Conservation (phyloP, 2,888 invertebrate genomes). For the Cotesia congregata region DNA sequence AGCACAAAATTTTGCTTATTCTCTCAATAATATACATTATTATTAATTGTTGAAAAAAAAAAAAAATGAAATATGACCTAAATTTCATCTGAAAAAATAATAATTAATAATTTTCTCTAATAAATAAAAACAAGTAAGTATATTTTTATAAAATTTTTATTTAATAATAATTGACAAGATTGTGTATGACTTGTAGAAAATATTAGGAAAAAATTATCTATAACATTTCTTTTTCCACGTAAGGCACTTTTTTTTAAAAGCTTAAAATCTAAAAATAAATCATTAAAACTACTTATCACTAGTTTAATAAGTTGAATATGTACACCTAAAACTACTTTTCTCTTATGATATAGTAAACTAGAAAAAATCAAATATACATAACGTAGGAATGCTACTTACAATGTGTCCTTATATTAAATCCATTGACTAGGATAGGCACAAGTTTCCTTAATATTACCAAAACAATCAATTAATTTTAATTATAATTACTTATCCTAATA, state of each 20-base stretch:
- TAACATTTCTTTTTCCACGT: conserved; percentile 26
- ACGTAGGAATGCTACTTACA: conserved; percentile 64
- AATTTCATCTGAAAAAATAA: too few relatives aligned
- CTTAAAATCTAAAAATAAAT: conserved; percentile 43
- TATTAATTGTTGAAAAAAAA: too few relatives aligned
- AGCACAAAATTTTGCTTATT: not conserved
- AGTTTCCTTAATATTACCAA: conserved; percentile 9
- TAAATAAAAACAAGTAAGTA: not conserved
- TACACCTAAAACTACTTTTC: conserved; percentile 19
- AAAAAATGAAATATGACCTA: too few relatives aligned
- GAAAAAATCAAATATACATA: conserved; percentile 45
- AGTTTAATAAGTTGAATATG: conserved; percentile 5
- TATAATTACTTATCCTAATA: not conserved
- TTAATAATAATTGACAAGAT: conserved; percentile 49
- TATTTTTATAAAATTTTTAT: conserved; percentile 29
- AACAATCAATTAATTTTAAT: conserved; percentile 21
- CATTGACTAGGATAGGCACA: conserved; percentile 34
- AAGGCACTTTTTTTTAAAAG: conserved; percentile 54
- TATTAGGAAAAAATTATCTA: conserved; percentile 39
- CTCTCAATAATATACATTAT: not conserved
- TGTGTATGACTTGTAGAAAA: conserved; percentile 54
- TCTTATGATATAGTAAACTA: conserved; percentile 24
- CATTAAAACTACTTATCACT: conserved; percentile 32
- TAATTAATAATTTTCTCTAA: too few relatives aligned
- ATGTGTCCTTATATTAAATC: conserved; percentile 37